Evolutionary conservation across 2,113 vertebrate genomes (phyloP), one percentile per base, ranked within the genome.

Genomic region (Chionis minor): DNA sequence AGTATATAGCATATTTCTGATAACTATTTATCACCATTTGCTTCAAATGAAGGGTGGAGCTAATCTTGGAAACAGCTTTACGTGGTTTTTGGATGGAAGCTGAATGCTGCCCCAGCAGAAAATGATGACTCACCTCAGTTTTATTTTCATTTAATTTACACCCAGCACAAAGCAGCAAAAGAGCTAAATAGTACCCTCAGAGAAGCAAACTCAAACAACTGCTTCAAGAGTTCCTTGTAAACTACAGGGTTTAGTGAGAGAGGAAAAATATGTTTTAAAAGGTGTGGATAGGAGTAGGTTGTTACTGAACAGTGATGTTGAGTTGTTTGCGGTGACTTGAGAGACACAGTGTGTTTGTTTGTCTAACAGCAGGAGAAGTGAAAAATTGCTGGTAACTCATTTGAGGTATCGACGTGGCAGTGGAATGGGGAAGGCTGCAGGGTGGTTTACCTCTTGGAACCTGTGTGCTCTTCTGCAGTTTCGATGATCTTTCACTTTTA

Each of bases 1-100:
- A 79, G 6, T 45, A 56, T 27, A 21, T 32, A 47, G 7, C 44
- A 10, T 58, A 26, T 67, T 90, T 88, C 47, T 81, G 42, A 42
- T 52, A 85, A 28, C 10, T 42, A 44, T 89, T 88, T 85, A 80
- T 90, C 81, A 85, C 12, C 5, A 75, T 88, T 96, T 91, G 7
- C 66, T 87, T 92, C 54, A 85, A 79, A 73, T 72, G 63, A 91
- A n/a, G 28, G 75, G 63, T 72, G 65, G 75, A 88, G 62, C 8
- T 95, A 83, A 92, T 86, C 86, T 92, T 35, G 32, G 62, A 84
- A 91, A 75, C 24, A 85, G 40, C 56, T 84, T 81, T 58, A 8
- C n/a, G 4, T 23, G 7, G 71, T 88, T 85, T 8, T 33, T 75
- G 6, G n/a, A 78, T 42, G 67, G 70, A 79, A 87, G 19, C 21